Evolutionary conservation across 1,140 invertebrate genomes (phyloP).

Genomic region (Stegodyphus dumicola): DNA sequence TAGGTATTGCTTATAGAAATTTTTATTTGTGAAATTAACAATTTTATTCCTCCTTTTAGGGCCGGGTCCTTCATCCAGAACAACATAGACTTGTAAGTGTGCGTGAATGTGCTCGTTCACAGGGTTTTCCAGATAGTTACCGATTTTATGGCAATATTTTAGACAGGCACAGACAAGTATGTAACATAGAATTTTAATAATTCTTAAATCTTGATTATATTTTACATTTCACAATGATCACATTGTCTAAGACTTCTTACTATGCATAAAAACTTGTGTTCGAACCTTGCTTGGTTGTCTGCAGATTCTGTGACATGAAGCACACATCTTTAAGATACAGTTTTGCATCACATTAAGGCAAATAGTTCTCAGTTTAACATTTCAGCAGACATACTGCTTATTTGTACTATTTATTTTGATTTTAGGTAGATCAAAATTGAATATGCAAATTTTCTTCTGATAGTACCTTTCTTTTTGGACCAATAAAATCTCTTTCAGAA

Average conservation of each 20-base stretch:
- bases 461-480: too few species aligned
- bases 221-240: not conserved
- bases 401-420: too few species aligned
- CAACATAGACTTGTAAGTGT: conserved; percentile 86
- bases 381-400: too few species aligned
- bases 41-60: conserved; percentile 65
- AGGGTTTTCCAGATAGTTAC: conserved; percentile 86
- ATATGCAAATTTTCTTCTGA: too few species aligned
- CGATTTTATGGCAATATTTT: conserved; percentile 80
- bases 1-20: too few species aligned
- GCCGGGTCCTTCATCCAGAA: conserved; percentile 83
- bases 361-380: too few species aligned
- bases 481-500: too few species aligned
- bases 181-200: conserved; percentile 8
- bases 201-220: not conserved
- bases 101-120: conserved; percentile 86
- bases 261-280: not conserved
- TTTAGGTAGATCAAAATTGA: too few species aligned
- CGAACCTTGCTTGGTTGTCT: not conserved
- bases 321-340: too few species aligned
- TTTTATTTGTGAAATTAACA: too few species aligned
- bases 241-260: not conserved
- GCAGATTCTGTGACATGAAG: not conserved
- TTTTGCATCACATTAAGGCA: too few species aligned
- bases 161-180: conserved; percentile 85